These are phyloP conservation scores for Caenorhabditis sulstoni DNA, from an alignment of 2,888 invertebrate species.

Conservation along the genomic window DNA sequence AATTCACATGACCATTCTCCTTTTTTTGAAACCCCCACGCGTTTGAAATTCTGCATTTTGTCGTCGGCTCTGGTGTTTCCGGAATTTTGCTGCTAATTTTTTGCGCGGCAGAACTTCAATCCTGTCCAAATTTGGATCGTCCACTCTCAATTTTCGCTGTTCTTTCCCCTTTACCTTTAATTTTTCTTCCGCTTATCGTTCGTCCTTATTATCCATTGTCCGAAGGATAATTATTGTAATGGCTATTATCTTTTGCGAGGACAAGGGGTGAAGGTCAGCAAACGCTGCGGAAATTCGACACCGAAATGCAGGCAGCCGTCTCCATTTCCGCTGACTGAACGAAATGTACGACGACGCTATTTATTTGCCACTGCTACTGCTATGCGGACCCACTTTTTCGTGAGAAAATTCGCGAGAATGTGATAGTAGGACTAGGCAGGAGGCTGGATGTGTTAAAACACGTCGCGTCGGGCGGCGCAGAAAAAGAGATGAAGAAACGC, in stretches of 20 bases:
- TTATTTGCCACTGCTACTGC: slow-evolving; percentile 12
- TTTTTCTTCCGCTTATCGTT: neutral
- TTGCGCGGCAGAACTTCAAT: slow-evolving; percentile 2
- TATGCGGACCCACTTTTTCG: slow-evolving; percentile 22
- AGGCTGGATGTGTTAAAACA: neutral
- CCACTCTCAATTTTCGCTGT: neutral
- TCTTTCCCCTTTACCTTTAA: slow-evolving; percentile 5
- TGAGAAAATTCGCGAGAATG: slow-evolving; percentile 14
- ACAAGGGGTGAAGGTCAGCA: slow-evolving; percentile 55
- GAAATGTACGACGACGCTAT: slow-evolving; percentile 39
- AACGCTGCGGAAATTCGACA: slow-evolving; percentile 54
- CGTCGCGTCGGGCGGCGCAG: neutral
- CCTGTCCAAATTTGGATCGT: neutral
- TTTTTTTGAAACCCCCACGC: neutral
- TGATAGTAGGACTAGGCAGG: slow-evolving; percentile 3
- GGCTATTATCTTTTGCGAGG: slow-evolving; percentile 50
- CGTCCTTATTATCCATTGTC: neutral
- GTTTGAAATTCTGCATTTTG: slow-evolving; percentile 1
- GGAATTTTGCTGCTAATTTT: neutral
- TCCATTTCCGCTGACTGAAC: slow-evolving; percentile 39
- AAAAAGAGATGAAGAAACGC: neutral
- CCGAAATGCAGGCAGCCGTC: slow-evolving; percentile 50
- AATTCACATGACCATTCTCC: neutral
- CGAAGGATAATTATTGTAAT: slow-evolving; percentile 52
- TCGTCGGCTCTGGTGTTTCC: neutral